phyloP scores from a whole-genome alignment of 2,888 invertebrate genomes.

The Stenodera caucasica region DNA sequence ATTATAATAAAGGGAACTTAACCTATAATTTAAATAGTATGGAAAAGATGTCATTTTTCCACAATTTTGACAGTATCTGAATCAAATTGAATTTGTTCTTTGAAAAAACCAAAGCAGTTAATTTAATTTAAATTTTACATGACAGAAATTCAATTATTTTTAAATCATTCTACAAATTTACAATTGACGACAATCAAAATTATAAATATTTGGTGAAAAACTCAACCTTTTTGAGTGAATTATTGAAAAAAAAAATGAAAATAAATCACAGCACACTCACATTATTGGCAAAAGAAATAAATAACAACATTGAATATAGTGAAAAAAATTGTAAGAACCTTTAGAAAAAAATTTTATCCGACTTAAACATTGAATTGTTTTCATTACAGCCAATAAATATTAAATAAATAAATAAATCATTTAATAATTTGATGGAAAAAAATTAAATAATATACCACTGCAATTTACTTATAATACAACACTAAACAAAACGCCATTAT shows the following conservation, averaged over 20 bases:
- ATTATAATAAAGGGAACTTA: background rate
- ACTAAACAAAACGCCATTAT: slow-evolving; percentile 7
- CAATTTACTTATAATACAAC: slow-evolving; percentile 40
- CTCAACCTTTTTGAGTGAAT: no score
- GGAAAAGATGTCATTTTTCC: background rate
- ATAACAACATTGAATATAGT: slow-evolving; percentile 31
- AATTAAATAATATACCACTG: slow-evolving; percentile 32
- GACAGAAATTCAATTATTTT: background rate
- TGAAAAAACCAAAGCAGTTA: background rate
- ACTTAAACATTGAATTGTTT: slow-evolving; percentile 38
- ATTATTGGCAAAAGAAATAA: slow-evolving; percentile 37
- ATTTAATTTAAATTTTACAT: background rate
- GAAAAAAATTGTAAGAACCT: slow-evolving; percentile 30
- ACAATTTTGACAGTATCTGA: background rate
- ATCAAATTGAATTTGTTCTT: background rate
- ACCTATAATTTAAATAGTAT: background rate
- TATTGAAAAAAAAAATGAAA: slow-evolving; percentile 30
- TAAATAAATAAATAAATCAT: background rate
- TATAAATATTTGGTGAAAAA: no score
- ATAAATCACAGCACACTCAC: slow-evolving; percentile 24
- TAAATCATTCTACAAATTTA: background rate
- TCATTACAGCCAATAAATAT: slow-evolving; percentile 34
- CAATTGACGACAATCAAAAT: no score
- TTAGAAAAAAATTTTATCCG: slow-evolving; percentile 30
- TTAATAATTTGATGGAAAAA: background rate